These are phyloP conservation scores for Aphelinus certus DNA, from an alignment of 1,140 invertebrate genomes.

Conservation along the genomic window DNA sequence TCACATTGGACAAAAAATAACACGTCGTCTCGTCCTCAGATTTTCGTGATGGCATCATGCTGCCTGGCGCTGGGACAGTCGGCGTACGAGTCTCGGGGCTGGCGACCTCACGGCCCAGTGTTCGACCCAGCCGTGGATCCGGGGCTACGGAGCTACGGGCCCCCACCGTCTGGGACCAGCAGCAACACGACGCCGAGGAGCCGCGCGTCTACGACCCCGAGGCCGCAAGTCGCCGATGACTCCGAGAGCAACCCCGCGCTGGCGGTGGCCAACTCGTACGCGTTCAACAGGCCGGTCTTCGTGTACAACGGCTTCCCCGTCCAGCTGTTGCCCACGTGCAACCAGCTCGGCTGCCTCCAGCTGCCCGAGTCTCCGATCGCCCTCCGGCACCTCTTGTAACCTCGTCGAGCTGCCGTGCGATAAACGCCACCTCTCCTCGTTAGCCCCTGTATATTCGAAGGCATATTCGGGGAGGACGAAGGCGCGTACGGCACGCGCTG, in stretches of 20 bases:
- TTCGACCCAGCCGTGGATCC: constrained; percentile 50
- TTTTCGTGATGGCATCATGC: not conserved
- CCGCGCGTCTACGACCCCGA: constrained; percentile 52
- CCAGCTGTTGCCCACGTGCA: too few relatives aligned
- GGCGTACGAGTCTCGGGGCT: constrained; percentile 54
- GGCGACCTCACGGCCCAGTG: constrained; percentile 54
- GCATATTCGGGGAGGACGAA: too few relatives aligned
- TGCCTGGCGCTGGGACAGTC: constrained; percentile 45
- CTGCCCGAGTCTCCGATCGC: too few relatives aligned
- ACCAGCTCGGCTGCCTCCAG: too few relatives aligned
- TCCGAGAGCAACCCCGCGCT: constrained; percentile 54
- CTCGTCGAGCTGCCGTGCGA: too few relatives aligned
- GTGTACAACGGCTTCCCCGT: constrained; percentile 51
- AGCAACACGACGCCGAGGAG: constrained; percentile 50
- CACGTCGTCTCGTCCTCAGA: too few relatives aligned
- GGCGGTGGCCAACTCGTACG: constrained; percentile 62
- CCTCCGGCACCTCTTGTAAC: too few relatives aligned
- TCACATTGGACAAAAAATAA: too few relatives aligned
- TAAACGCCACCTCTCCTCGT: too few relatives aligned
- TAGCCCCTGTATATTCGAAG: too few relatives aligned
- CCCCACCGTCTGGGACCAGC: constrained; percentile 41
- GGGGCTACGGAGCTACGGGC: constrained; percentile 45
- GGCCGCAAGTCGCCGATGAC: constrained; percentile 44
- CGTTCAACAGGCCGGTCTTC: constrained; percentile 61
- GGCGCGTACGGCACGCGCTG: too few relatives aligned